Conservation (phyloP, 2,797 vertebrate species). For the Chanos chanos region DNA sequence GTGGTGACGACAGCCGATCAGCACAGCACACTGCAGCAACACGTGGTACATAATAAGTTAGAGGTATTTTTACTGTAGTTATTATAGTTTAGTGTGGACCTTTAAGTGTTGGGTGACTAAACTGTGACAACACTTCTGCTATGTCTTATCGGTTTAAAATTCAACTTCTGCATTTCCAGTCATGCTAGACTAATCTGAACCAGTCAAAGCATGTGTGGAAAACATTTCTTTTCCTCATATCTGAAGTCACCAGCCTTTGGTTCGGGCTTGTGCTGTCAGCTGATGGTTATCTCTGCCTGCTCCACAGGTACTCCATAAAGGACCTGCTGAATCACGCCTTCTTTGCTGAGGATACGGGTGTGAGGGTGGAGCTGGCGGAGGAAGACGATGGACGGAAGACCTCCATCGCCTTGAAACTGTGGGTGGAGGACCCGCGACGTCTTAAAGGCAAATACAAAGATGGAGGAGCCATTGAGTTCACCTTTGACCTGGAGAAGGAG, state of each 20-base stretch:
- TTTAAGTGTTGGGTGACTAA: no score
- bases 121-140: no score
- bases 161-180: no score
- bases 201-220: no score
- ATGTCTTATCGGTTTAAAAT: no score
- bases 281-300: slow-evolving; percentile 6
- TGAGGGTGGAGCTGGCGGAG: slow-evolving; percentile 95
- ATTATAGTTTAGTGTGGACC: no score
- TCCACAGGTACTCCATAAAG: slow-evolving; percentile 91
- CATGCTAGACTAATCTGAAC: no score
- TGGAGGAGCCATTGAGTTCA: slow-evolving; percentile 97
- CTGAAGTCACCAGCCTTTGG: not conserved
- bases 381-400: slow-evolving; percentile 94
- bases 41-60: no score
- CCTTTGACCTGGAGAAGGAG: slow-evolving; percentile 93
- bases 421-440: slow-evolving; percentile 98
- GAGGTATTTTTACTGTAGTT: no score
- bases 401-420: slow-evolving; percentile 92
- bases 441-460: slow-evolving; percentile 98
- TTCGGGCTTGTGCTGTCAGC: not conserved
- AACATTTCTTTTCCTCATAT: no score
- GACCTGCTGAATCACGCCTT: slow-evolving; percentile 96
- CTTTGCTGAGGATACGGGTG: slow-evolving; percentile 97
- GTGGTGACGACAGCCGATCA: no score
- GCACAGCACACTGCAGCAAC: no score